These are phyloP conservation scores for Muscicapa adusta DNA, from an alignment of 2,113 vertebrate genomes.

Conservation along the genomic window DNA sequence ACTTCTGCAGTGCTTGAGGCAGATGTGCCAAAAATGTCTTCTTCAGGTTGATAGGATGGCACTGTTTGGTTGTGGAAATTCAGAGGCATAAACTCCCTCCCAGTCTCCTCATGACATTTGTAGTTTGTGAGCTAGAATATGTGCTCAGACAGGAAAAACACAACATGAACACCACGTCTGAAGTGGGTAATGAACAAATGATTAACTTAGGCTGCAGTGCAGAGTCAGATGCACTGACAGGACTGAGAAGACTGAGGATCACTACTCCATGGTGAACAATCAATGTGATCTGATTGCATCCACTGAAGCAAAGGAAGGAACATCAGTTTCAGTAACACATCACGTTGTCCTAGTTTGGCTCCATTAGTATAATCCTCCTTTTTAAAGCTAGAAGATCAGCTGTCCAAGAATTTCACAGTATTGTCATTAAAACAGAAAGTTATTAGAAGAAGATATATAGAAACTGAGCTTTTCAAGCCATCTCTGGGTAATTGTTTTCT, in stretches of 20 bases:
- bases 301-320: neutral
- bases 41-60: neutral
- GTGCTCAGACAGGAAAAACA: neutral
- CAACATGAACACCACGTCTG: neutral
- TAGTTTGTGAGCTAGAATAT: neutral
- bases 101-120: neutral
- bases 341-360: neutral
- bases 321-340: neutral
- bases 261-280: neutral
- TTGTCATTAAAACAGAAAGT: conserved; percentile 44
- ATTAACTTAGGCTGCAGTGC: neutral
- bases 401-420: neutral
- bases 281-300: neutral
- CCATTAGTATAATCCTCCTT: neutral
- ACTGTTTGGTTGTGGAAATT: neutral
- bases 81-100: neutral
- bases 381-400: conserved; percentile 42
- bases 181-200: neutral
- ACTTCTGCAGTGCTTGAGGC: neutral
- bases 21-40: neutral
- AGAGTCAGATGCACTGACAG: neutral
- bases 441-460: neutral
- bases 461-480: neutral
- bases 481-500: neutral
- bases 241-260: neutral